Conservation (phyloP, 2,888 invertebrate species). For the Erannis defoliaria region DNA sequence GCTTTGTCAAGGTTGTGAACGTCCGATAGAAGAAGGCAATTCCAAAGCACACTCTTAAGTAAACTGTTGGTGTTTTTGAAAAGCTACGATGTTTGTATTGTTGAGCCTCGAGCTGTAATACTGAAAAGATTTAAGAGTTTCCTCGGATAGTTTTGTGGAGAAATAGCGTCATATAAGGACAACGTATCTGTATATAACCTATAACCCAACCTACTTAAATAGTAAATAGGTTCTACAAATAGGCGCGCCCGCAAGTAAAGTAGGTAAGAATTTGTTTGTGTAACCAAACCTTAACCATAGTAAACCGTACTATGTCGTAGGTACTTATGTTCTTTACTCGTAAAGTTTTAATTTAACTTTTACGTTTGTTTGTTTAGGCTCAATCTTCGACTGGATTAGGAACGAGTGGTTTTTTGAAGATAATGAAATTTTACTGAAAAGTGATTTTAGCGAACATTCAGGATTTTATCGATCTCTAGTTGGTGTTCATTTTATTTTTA, state of each 20-base stretch:
- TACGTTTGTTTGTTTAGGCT: slow-evolving; percentile 7
- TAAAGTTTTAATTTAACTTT: slow-evolving; percentile 4
- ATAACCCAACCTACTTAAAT: background rate
- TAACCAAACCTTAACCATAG: too few relatives aligned
- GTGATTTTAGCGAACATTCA: too few relatives aligned
- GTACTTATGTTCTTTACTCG: background rate
- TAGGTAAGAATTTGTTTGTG: background rate
- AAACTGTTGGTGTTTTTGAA: slow-evolving; percentile 14
- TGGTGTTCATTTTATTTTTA: too few relatives aligned
- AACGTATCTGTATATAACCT: background rate
- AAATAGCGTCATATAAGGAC: slow-evolving; percentile 8
- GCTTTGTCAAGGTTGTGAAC: too few relatives aligned
- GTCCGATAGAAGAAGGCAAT: too few relatives aligned
- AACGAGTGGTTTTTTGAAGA: background rate
- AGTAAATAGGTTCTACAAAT: too few relatives aligned
- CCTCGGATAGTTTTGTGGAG: slow-evolving; percentile 8
- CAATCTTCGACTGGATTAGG: background rate
- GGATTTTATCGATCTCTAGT: too few relatives aligned
- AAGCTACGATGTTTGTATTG: slow-evolving; percentile 8
- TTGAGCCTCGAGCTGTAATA: background rate
- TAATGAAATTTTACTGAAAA: background rate
- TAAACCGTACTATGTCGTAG: background rate
- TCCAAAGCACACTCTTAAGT: too few relatives aligned
- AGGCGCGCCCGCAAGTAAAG: background rate
- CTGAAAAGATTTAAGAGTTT: slow-evolving; percentile 12